Base-by-base conservation (phyloP, 2,888 invertebrate genomes). In the Caenorhabditis imperialis region DNA sequence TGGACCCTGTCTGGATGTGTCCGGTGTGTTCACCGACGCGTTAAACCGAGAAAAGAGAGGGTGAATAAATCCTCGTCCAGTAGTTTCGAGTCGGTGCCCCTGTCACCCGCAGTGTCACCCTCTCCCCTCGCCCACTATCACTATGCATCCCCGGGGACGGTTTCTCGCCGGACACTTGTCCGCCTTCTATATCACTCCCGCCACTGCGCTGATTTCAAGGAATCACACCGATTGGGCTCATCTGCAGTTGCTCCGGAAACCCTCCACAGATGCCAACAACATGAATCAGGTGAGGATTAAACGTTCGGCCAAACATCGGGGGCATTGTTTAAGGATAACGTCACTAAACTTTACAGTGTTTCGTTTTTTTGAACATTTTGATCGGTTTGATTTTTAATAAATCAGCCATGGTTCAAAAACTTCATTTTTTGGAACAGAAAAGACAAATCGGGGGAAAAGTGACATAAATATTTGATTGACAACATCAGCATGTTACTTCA, bases 81-180 rank as follows among this genome's bases (percentile, higher is more conserved):
- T 42, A 20, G 16, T 33, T 23, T 27, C 44, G 25, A 45, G 45
- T 45, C 22, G 20, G 12, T 20, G 10, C 35, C 44, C 37, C 47
- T 7, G 45, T 25, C 48, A 22, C 23, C 12, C 1, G n/a, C n/a
- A 2, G 4, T 10, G n/a, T 33, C 33, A n/a, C 33, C n/a, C 10
- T 33, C 27, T 27, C 33, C 5, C 16, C 12, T 55, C 33, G 47
- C 45, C 30, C 40, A 40, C 48, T 35, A 48, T 40, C 33, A 50
- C 58, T 35, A 75, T 75, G 75, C 69, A 62, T 75, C 75, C 75
- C 75, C 75, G 65, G 75, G 75, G 75, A 62, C 69, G 62, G 38
- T 75, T 75, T 58, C 54, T 75, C 20, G 69, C 75, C 69, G 75
- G 69, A 51, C 75, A 75, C 47, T 53, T 75, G 62, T 62, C 75